Base-by-base conservation (phyloP, 2,888 invertebrate genomes). In the Tetragnatha montana region DNA sequence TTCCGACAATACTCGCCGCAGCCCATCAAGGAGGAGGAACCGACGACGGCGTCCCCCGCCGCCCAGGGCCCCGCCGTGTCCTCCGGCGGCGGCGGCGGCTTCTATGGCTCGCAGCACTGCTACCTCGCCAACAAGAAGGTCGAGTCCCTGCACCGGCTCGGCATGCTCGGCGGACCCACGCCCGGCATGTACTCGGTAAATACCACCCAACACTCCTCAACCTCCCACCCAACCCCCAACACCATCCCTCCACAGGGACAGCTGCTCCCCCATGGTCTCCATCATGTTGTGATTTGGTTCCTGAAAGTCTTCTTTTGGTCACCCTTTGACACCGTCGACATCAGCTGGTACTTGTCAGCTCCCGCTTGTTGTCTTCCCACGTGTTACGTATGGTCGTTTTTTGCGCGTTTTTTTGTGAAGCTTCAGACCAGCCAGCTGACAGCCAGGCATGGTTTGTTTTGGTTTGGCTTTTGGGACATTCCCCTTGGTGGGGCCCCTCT, bases 161-260 rank as follows among this genome's bases (percentile, higher is more conserved):
- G 91, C 17, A 88, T 91, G 87, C 91, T 91, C 17, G 90, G 91
- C 50, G 91, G 91, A 74, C 78, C 89, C 79, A 82, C 89, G 71
- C 89, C 89, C 88, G 90, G 90, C 87, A 91, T 91, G 91, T 91
- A 91, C 68, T 90, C 91, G 91, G 91, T 91, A 91, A 91, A 80
- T 88, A 87, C 51, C 12, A n/a, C n/a, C n/a, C n/a, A n/a, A 19
- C 35, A 50, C 10, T 6, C n/a, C 76, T 21, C 19, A 8, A 17
- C 10, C 6, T 17, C 17, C 22, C n/a, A n/a, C 4, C 81, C 12
- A 49, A n/a, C 10, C 19, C 71, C 21, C 35, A 4, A 60, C 68
- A 8, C 78, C 21, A 2, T 10, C 35, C 10, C 70, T 14, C 14
- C 6, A 21, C 17, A 12, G 50, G 12, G 19, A 51, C 8, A 12